Percentiles rank a stretch among this genome's conserved stretches.
Conservation (phyloP, 2,888 invertebrate species). For the Nowickia ferox region DNA sequence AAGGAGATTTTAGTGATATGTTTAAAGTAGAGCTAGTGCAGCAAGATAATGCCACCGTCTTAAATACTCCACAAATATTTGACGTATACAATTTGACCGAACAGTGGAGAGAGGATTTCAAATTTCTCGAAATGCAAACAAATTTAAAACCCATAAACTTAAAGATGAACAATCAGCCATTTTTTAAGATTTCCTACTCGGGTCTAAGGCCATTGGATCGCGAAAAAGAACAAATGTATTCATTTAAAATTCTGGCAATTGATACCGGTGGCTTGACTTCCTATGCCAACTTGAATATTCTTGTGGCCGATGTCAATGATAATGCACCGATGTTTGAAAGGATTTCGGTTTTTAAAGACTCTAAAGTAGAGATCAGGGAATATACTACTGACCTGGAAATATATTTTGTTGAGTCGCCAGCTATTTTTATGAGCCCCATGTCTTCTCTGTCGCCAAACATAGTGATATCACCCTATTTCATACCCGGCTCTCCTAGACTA, state of each 20-base stretch:
- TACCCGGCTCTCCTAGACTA: constrained; percentile 81
- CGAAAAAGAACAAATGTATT: constrained; percentile 88
- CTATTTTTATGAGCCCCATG: constrained; percentile 72
- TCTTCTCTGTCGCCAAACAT: constrained; percentile 73
- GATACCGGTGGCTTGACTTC: constrained; percentile 91
- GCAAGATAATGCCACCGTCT: constrained; percentile 72
- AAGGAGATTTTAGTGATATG: constrained; percentile 90
- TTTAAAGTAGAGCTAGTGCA: constrained; percentile 86
- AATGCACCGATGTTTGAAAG: constrained; percentile 89
- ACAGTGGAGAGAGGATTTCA: constrained; percentile 82
- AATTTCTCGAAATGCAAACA: constrained; percentile 81
- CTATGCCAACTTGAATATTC: constrained; percentile 88
- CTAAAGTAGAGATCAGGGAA: constrained; percentile 87
- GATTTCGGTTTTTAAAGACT: constrained; percentile 88
- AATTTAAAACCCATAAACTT: constrained; percentile 80
- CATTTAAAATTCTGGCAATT: constrained; percentile 89
- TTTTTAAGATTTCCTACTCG: constrained; percentile 79
- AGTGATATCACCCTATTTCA: constrained; percentile 78
- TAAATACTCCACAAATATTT: constrained; percentile 76
- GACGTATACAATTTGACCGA: constrained; percentile 82
- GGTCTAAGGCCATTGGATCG: constrained; percentile 86
- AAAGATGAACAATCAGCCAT: constrained; percentile 78
- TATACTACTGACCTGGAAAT: constrained; percentile 85
- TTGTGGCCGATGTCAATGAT: constrained; percentile 91
- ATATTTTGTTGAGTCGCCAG: constrained; percentile 81